Base-by-base conservation (phyloP, 2,113 vertebrate genomes). In the Baryphthengus martii region DNA sequence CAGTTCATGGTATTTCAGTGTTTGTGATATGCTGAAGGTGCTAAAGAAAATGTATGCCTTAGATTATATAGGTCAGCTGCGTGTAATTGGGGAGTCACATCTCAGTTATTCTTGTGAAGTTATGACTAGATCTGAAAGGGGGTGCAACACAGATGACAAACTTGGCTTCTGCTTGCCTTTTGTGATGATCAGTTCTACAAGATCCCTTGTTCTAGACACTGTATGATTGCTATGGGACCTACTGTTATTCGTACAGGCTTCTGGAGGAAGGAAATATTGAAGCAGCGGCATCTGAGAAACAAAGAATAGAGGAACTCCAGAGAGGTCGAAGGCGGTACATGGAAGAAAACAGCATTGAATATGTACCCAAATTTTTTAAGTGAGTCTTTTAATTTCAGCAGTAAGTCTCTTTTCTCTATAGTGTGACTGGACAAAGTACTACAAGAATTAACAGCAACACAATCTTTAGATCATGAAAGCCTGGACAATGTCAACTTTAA, bases 291-390 rank as follows among this genome's bases (percentile, higher is more conserved):
- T 95, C 98, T 61, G 99, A 99, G 82, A 99, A 99, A 82, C 99
- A 99, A 97, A 98, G 99, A 80, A 99, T 99, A 66, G 99, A 99
- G 88, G 99, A 99, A 86, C 98, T 99, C 47, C 99, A 99, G 97
- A 98, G 99, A 92, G 94, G 95, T 86, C 98, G 99, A 80, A 98
- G 99, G 95, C 98, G 99, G 70, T 99, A 98, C 97, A 98, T 99
- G 96, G 99, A 99, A 45, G 99, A 99, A 96, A 99, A 98, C 40
- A 97, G 99, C 97, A 97, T 99, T 92, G 99, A 98, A 97, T 98
- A 99, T 37, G 98, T 98, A 98, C 99, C 99, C 67, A 98, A 98
- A 96, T 99, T 99, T 98, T 99, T 99, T 98, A 99, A 98, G 99
- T 99, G 96, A 99, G 98, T 97, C 53, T 74, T 0, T 93, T 91